A percentile compares a stretch with the other conserved stretches of the same genome.
Conservation (phyloP, 2,113 vertebrate species). For the Turdus rufiventris region DNA sequence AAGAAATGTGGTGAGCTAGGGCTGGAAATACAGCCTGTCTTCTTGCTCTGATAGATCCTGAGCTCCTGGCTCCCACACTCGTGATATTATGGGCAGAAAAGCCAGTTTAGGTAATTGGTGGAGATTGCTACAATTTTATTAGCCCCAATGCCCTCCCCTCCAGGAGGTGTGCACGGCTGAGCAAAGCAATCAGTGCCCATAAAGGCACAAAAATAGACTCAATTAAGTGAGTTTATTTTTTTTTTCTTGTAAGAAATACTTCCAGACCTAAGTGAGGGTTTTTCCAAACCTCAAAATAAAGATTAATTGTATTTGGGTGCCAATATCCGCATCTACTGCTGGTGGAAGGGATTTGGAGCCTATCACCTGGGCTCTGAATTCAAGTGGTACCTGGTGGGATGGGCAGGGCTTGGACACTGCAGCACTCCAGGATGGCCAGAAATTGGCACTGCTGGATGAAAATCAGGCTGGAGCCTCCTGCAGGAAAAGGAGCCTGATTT, state of each 20-base stretch:
- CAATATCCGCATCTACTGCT: neutral
- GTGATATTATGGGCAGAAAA: neutral
- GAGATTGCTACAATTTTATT: neutral
- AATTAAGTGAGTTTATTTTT: neutral
- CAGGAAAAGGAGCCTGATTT: neutral
- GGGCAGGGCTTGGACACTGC: neutral
- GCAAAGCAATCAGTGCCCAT: neutral
- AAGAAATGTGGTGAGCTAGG: neutral
- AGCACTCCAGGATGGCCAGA: neutral
- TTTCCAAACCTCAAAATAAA: neutral
- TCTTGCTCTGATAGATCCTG: fast-evolving
- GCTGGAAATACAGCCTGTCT: neutral
- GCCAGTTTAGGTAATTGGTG: neutral
- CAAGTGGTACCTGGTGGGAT: fast-evolving
- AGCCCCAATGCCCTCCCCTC: neutral
- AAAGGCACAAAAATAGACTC: neutral
- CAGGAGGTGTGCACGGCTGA: neutral
- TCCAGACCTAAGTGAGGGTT: neutral
- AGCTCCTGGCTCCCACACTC: neutral
- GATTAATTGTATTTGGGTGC: neutral
- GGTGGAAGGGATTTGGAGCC: neutral
- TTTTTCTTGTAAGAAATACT: neutral
- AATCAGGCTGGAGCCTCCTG: neutral
- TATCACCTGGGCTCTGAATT: fast-evolving
- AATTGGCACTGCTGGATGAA: neutral